A percentile compares a stretch with the other conserved stretches of the same genome.
Conservation (phyloP, 1,140 invertebrate species). For the Teleogryllus occipitalis region DNA sequence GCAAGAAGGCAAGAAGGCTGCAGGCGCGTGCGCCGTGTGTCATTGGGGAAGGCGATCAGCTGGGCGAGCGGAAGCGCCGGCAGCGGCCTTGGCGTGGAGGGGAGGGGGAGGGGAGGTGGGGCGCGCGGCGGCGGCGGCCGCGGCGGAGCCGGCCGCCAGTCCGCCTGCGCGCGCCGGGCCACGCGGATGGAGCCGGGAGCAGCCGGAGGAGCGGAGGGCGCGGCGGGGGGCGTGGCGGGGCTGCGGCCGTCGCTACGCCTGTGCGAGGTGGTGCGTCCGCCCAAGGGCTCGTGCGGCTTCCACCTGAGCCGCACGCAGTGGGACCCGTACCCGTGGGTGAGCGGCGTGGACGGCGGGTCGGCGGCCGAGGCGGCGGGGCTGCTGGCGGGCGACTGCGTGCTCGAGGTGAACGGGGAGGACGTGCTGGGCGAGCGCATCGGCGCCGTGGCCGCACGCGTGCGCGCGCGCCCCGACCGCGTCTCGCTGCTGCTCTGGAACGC, state of each 20-base stretch:
- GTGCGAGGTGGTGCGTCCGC: slow-evolving; percentile 24
- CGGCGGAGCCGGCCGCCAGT: background rate
- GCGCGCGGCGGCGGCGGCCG: background rate
- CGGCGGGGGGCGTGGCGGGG: slow-evolving; percentile 13
- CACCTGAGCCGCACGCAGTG: slow-evolving; percentile 46
- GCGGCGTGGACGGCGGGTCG: slow-evolving; percentile 33
- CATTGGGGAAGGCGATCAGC: no score
- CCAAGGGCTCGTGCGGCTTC: slow-evolving; percentile 44
- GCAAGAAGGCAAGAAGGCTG: no score
- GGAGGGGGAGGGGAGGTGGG: background rate
- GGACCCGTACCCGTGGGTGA: slow-evolving; percentile 40
- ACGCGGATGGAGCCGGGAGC: background rate
- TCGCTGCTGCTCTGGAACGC: slow-evolving; percentile 41
- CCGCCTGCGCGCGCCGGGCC: no score
- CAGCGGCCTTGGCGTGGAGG: background rate
- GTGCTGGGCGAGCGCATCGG: slow-evolving; percentile 33
- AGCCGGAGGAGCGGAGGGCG: background rate
- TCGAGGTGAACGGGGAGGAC: slow-evolving; percentile 41
- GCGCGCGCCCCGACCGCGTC: slow-evolving; percentile 36
- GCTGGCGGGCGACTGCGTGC: slow-evolving; percentile 34
- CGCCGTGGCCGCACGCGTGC: slow-evolving; percentile 33
- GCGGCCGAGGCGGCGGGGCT: slow-evolving; percentile 34
- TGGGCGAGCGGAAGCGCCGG: no score
- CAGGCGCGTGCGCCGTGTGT: no score
- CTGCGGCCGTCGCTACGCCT: slow-evolving; percentile 22